Evolutionary conservation across 2,888 invertebrate genomes (phyloP), one percentile per base, ranked within the genome.

Genomic region (Cerceris ruficornis): DNA sequence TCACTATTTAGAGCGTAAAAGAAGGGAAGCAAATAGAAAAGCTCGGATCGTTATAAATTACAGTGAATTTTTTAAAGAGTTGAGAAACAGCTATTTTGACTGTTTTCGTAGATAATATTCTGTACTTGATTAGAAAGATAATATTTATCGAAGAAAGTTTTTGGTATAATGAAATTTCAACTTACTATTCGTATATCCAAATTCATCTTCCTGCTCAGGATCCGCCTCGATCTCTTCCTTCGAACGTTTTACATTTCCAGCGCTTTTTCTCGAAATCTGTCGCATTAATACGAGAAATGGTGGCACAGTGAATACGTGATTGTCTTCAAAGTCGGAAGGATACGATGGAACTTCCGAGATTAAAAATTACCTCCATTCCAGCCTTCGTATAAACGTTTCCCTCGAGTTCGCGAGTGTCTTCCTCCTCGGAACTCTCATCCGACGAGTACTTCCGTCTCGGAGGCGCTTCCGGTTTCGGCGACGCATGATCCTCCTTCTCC

Each of bases 161-260:
- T 15, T 54, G 14, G 6, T 54, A 4, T 28, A 41, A 15, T 39
- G 14, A 17, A 17, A 58, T 28, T 28, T 41, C 0, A 2, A 95
- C 96, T 96, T 94, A 98, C 98, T 96, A 91, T 94, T 94, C n/a
- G 98, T 98, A 93, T 98, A 98, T 70, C 98, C 98, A 92, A 95
- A 98, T 88, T 97, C 96, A 90, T 98, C 98, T 92, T 98, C 98
- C 84, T 95, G 94, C 88, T 98, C 98, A 13, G 95, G 94, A 90
- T 98, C 98, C 0, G 96, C 95, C 0, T 95, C 95, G 69, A 95
- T 95, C 93, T 97, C 97, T 86, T 95, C 95, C 93, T 95, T 96
- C 82, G 94, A 95, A 66, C 96, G 94, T 90, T 95, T 96, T 6
- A 97, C 94, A 82, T 97, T 97, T 0, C 96, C 98, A 0, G 98